Evolutionary conservation across 1,140 invertebrate genomes (phyloP).

Genomic region (Colletes latitarsis): DNA sequence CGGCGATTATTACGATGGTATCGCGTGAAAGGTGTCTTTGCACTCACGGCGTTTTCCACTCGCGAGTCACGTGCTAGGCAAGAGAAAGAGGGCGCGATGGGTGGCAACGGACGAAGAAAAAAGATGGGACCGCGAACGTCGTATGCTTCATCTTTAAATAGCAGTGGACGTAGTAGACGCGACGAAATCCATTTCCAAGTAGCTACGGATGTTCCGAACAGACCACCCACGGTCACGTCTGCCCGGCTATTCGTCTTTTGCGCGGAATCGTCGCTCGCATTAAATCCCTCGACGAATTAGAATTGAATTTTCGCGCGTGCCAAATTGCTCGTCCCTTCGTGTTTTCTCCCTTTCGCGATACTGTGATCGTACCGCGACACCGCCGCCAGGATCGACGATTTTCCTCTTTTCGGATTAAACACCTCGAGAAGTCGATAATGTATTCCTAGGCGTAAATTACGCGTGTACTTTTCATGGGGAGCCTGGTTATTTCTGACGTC

Average conservation of each 20-base stretch:
- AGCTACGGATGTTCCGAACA: constrained; percentile 52
- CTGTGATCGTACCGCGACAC: background rate
- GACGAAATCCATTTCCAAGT: constrained; percentile 69
- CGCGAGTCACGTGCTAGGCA: constrained; percentile 45
- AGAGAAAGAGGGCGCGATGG: constrained; percentile 7
- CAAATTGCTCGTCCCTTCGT: background rate
- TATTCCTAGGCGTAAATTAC: constrained; percentile 40
- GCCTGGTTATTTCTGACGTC: constrained; percentile 62
- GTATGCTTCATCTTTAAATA: constrained; percentile 66
- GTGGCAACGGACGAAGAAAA: constrained; percentile 2
- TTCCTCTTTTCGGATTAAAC: background rate
- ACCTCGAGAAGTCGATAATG: constrained; percentile 5
- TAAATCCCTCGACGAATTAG: constrained; percentile 31
- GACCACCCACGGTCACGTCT: constrained; percentile 60
- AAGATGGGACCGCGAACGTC: constrained; percentile 28
- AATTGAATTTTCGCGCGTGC: constrained; percentile 18
- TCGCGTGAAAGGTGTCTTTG: constrained; percentile 75
- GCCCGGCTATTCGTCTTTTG: constrained; percentile 15
- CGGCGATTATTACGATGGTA: constrained; percentile 59
- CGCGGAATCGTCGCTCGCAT: constrained; percentile 13
- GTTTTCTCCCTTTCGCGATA: background rate
- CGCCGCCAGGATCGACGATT: background rate
- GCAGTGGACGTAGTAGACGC: constrained; percentile 55
- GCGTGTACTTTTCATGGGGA: constrained; percentile 51
- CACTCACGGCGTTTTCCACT: constrained; percentile 66